Evolutionary conservation across 2,113 vertebrate species (phyloP), one percentile per base, ranked within the genome.

Genomic region (Pomatorhinus ruficollis): DNA sequence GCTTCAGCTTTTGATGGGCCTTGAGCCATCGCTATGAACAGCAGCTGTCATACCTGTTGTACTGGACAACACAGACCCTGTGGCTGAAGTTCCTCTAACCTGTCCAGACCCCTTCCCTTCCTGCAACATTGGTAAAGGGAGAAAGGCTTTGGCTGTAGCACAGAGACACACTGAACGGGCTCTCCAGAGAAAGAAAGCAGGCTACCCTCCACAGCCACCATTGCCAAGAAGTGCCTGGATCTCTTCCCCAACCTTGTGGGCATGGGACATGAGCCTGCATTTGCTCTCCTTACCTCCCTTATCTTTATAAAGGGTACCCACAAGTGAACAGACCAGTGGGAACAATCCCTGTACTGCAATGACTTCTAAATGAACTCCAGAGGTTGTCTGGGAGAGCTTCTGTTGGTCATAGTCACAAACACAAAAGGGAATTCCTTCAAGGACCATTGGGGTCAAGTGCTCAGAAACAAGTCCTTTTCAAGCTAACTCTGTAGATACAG

Each of bases 341-440:
- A 70, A 79, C 3, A 24, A 86, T 27, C 22, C 6, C n/a, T 59
- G 33, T 28, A 39, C 25, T 45, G 19, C 11, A 4, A 0, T 60
- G 45, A 64, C 53, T 91, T 31, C 52, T 66, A 70, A 86, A 63
- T 21, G 22, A 39, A 42, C 39, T 33, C 21, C 39, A 72, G 21
- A 80, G 35, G 4, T 42, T 59, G 15, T n/a, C 44, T 31, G 30
- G 18, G 15, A 72, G 5, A 47, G 6, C 23, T 71, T 71, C 39
- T 76, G 24, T 40, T 0, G 0, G 31, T 10, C 28, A n/a, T 1
- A 5, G 63, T 44, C 42, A 69, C 8, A 25, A 65, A 24, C 10
- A 53, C 2, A 6, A 39, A 37, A 30, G 28, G 4, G 15, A 53
- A 75, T 49, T 78, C 37, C 20, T 68, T 33, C 45, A 54, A 47